These are phyloP conservation scores for Petaurus breviceps DNA, from an alignment of 2,113 vertebrate species.

Conservation along the genomic window DNA sequence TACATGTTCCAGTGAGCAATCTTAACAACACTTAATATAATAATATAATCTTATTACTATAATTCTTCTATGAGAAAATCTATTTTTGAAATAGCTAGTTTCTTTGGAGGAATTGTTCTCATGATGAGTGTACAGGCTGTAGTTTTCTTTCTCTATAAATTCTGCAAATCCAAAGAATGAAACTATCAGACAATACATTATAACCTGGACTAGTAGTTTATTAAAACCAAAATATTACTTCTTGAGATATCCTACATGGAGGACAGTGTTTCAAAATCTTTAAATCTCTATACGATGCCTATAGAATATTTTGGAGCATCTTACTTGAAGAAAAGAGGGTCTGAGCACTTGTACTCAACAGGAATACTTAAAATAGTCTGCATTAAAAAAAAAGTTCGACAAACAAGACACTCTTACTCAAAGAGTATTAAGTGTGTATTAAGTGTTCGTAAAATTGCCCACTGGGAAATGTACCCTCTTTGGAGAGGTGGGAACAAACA, in stretches of 20 bases:
- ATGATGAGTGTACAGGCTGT: slow-evolving; percentile 93
- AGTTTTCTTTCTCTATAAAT: slow-evolving; percentile 95
- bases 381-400: slow-evolving; percentile 66
- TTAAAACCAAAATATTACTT: slow-evolving; percentile 78
- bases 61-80: slow-evolving; percentile 82
- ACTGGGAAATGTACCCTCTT: background rate
- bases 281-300: slow-evolving; percentile 71
- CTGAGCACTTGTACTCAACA: slow-evolving; percentile 64
- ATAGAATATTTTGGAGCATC: slow-evolving; percentile 64
- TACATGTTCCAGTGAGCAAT: background rate
- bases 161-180: slow-evolving; percentile 96
- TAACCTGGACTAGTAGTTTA: slow-evolving; percentile 79
- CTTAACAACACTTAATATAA: background rate
- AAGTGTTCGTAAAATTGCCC: background rate
- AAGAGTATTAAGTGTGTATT: background rate
- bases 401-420: background rate
- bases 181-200: slow-evolving; percentile 90
- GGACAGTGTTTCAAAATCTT: slow-evolving; percentile 75
- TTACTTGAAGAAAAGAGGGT: slow-evolving; percentile 69
- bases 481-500: background rate
- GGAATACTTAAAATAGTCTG: slow-evolving; percentile 79
- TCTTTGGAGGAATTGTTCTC: slow-evolving; percentile 94
- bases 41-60: background rate
- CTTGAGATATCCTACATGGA: slow-evolving; percentile 75
- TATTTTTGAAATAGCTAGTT: slow-evolving; percentile 93